Evolutionary conservation across 2,113 vertebrate species (phyloP).

Genomic region (Corythornis madagascariensis): DNA sequence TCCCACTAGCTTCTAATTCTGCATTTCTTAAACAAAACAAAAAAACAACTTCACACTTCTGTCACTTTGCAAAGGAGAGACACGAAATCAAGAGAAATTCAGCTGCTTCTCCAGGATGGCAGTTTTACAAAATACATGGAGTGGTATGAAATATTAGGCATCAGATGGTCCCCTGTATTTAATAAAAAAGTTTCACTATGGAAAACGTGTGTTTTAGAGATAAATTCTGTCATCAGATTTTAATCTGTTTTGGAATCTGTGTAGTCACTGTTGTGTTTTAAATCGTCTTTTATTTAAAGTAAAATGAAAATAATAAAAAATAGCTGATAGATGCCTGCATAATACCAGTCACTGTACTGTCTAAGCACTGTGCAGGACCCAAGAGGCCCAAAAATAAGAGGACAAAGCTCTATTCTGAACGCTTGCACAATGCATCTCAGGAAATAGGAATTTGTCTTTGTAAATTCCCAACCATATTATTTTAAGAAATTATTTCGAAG

Average conservation of each 20-base stretch:
- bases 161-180: not conserved
- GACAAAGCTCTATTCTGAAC: not conserved
- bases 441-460: not conserved
- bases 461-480: not conserved
- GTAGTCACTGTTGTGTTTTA: not conserved
- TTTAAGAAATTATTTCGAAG: not conserved
- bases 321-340: not conserved
- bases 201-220: not conserved
- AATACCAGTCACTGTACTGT: not conserved
- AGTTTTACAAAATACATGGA: too few species aligned
- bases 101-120: not conserved
- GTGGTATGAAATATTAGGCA: not conserved
- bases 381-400: not conserved
- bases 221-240: not conserved
- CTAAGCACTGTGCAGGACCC: not conserved
- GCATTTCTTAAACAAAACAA: not conserved
- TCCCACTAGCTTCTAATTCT: not conserved
- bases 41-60: not conserved
- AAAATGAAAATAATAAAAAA: too few species aligned
- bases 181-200: not conserved
- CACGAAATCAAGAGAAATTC: not conserved
- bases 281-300: too few species aligned
- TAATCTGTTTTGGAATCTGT: not conserved
- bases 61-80: not conserved
- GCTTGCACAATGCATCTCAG: not conserved